Conservation (phyloP, 2,888 invertebrate genomes). For the Boloria selene region DNA sequence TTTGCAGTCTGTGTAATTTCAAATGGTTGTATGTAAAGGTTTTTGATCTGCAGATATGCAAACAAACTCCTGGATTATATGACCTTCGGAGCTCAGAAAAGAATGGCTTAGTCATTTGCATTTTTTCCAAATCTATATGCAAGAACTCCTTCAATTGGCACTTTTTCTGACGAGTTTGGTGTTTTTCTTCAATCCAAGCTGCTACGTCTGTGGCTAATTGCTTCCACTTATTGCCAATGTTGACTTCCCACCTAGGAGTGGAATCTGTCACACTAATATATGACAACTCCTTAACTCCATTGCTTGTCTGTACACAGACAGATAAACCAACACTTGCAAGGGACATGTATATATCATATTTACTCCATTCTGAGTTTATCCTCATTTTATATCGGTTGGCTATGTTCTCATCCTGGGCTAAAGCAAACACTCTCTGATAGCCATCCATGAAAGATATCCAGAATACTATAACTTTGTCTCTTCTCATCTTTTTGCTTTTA, state of each 20-base stretch:
- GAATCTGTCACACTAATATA: conserved; percentile 86
- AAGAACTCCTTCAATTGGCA: conserved; percentile 90
- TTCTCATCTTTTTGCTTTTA: conserved; percentile 84
- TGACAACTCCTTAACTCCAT: conserved; percentile 84
- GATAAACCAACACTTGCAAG: conserved; percentile 87
- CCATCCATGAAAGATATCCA: conserved; percentile 91
- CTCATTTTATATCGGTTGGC: conserved; percentile 83
- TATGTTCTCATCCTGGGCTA: conserved; percentile 89
- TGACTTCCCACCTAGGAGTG: conserved; percentile 91
- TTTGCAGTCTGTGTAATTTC: conserved; percentile 85
- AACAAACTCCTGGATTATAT: conserved; percentile 88
- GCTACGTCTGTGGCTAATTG: conserved; percentile 88
- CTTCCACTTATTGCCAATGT: conserved; percentile 91
- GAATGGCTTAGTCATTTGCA: conserved; percentile 94
- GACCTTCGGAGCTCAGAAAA: conserved; percentile 89
- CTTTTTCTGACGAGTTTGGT: conserved; percentile 85
- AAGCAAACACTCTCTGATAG: conserved; percentile 87
- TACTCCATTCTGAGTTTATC: conserved; percentile 86
- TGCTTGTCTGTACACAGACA: conserved; percentile 72
- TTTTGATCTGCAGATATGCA: conserved; percentile 87
- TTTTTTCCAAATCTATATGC: conserved; percentile 90
- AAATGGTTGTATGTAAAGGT: conserved; percentile 86
- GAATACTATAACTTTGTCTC: conserved; percentile 89
- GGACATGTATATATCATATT: conserved; percentile 86
- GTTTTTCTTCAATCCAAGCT: conserved; percentile 92